Base-by-base conservation (phyloP, 1,140 invertebrate species). In the Adoxophyes honmai region DNA sequence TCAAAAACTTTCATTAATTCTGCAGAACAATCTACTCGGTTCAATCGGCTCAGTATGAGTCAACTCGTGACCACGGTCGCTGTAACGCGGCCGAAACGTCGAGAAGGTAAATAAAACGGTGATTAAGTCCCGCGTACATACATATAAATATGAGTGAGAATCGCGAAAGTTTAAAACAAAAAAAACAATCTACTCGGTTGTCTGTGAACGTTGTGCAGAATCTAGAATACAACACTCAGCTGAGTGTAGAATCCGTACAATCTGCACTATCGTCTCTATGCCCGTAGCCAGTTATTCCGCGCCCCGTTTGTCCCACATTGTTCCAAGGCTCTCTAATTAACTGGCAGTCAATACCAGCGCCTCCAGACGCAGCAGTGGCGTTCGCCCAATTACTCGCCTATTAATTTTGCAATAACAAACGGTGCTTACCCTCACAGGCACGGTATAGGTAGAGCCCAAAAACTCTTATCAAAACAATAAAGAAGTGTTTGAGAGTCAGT, bases 401-500 rank as follows among this genome's bases (percentile, higher is more conserved):
- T 85, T 85, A 85, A 81, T 85, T 82, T 81, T 76, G 78, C 76
- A 82, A 82, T 82, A 85, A 73, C 75, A 75, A 69, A 60, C 33
- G 9, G 39, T 48, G 42, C 18, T 16, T 28, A 21, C 11, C 21
- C 28, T 48, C 36, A 35, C 7, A 28, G 4, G 7, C 18, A 16
- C 37, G 10, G 11, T 52, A 44, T n/a, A n/a, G n/a, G n/a, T n/a
- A n/a, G n/a, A n/a, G n/a, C n/a, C n/a, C n/a, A n/a, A n/a, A n/a
- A n/a, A n/a, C n/a, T n/a, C n/a, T n/a, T n/a, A n/a, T n/a, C n/a
- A n/a, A n/a, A n/a, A n/a, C n/a, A n/a, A n/a, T n/a, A n/a, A n/a
- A n/a, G n/a, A n/a, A n/a, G n/a, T n/a, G n/a, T n/a, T n/a, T n/a
- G n/a, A n/a, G n/a, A n/a, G n/a, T n/a, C n/a, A n/a, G n/a, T n/a